Evolutionary conservation across 2,113 vertebrate species (phyloP).

Genomic region (Indicator maculatus): DNA sequence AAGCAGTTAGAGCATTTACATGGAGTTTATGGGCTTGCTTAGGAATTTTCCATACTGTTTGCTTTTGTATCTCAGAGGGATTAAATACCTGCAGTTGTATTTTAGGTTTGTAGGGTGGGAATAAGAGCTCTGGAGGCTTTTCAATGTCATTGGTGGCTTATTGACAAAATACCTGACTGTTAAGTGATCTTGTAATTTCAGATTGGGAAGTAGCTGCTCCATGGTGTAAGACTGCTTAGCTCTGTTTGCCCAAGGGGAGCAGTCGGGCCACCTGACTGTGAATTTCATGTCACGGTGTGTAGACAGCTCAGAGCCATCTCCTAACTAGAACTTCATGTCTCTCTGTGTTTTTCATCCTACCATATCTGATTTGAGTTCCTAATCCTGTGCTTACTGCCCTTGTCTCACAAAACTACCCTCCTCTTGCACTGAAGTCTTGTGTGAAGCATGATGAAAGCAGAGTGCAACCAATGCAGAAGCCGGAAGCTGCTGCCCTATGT

Average conservation of each 20-base stretch:
- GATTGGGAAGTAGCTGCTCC: not conserved
- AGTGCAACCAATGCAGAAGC: not conserved
- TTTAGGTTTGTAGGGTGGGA: not conserved
- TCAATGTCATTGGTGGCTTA: not conserved
- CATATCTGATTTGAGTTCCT: rapidly evolving
- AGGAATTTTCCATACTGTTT: not conserved
- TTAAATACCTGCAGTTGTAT: not conserved
- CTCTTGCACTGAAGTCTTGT: not conserved
- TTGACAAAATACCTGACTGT: not conserved
- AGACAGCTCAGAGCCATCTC: not conserved
- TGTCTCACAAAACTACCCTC: not conserved
- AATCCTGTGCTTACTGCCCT: not conserved
- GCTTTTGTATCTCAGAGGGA: not conserved
- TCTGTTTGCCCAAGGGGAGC: not conserved
- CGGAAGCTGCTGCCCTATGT: not conserved
- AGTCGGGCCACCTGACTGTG: not conserved
- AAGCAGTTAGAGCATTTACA: not conserved
- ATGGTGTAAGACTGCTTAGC: not conserved
- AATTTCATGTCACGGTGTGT: not conserved
- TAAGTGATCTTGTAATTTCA: not conserved
- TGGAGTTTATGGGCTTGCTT: conserved; percentile 7
- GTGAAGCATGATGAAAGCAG: not conserved
- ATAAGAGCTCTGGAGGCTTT: not conserved
- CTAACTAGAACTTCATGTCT: not conserved
- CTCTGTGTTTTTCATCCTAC: not conserved